A percentile compares a stretch with the other conserved stretches of the same genome.
Conservation (phyloP, 2,888 invertebrate species). For the Bimastos eiseni region DNA sequence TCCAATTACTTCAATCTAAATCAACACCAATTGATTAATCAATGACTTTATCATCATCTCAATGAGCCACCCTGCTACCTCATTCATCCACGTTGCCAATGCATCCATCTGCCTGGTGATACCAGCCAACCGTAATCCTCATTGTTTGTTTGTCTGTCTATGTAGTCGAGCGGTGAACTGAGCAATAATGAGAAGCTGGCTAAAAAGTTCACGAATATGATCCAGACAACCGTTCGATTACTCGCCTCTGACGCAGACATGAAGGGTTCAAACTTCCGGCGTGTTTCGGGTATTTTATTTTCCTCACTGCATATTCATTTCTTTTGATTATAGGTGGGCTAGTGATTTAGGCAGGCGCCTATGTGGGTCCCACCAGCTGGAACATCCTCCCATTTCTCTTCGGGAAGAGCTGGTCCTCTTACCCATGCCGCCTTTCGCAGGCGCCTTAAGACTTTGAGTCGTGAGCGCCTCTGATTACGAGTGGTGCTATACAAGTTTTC, state of each 20-base stretch:
- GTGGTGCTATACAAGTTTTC: too few relatives aligned
- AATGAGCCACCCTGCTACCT: neutral
- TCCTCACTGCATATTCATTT: neutral
- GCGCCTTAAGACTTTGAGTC: too few relatives aligned
- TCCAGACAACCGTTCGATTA: constrained; percentile 13
- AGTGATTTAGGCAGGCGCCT: neutral
- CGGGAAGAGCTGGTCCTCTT: too few relatives aligned
- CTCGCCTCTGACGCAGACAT: constrained; percentile 23
- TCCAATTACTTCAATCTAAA: too few relatives aligned
- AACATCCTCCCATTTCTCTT: too few relatives aligned
- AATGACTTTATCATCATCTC: neutral
- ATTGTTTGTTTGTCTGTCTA: neutral
- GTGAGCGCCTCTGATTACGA: too few relatives aligned
- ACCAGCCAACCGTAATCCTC: too few relatives aligned
- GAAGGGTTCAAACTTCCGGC: constrained; percentile 30
- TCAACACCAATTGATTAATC: neutral
- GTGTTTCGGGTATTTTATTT: constrained; percentile 29
- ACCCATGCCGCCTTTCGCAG: too few relatives aligned
- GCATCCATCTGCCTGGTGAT: neutral
- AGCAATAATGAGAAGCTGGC: constrained; percentile 33
- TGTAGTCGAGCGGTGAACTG: constrained; percentile 33
- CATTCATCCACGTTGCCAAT: neutral
- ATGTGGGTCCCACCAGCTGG: too few relatives aligned
- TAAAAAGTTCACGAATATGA: constrained; percentile 26
- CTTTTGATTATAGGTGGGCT: neutral